Base-by-base conservation (phyloP, 2,888 invertebrate genomes). In the Dione juno region DNA sequence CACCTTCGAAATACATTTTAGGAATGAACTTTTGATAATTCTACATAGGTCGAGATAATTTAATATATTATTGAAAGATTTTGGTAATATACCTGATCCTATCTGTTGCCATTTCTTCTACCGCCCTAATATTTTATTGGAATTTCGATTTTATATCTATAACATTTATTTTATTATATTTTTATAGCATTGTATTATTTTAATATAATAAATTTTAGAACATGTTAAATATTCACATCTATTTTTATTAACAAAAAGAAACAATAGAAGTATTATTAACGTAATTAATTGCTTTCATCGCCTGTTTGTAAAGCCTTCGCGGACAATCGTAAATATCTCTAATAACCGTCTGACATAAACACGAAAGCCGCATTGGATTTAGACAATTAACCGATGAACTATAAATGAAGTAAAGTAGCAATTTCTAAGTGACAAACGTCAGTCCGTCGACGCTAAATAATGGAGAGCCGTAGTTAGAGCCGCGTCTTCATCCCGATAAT, bases 401-500 rank as follows among this genome's bases (percentile, higher is more conserved):
- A 88, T 88, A 89, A 89, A 90, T 87, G 88, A 87, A 87, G 86
- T 82, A 89, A 88, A 90, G 86, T 87, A 87, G 88, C 87, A 86
- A 86, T 91, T 87, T 85, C 88, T 88, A 79, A 83, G 88, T 89
- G 92, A 92, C 92, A 92, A 92, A 92, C 86, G 88, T 88, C 88
- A 80, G 81, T 83, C 88, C 88, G 90, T 90, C 90, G 89, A 82
- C 88, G 88, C 88, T 92, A 88, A 92, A 90, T 92, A 91, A 92
- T 91, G 88, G 86, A 89, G 85, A 86, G 75, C 82, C 85, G 89
- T 89, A 90, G 88, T 92, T 92, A 92, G 89, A 88, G 83, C 81
- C 85, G 89, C 89, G 91, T 93, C 92, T 93, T 93, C 92, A 92
- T 92, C 89, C 88, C 82, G 88, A 86, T 91, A 92, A 93, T 93